phyloP scores from a whole-genome alignment of 2,797 vertebrate species.

The Gephyroberyx darwinii region DNA sequence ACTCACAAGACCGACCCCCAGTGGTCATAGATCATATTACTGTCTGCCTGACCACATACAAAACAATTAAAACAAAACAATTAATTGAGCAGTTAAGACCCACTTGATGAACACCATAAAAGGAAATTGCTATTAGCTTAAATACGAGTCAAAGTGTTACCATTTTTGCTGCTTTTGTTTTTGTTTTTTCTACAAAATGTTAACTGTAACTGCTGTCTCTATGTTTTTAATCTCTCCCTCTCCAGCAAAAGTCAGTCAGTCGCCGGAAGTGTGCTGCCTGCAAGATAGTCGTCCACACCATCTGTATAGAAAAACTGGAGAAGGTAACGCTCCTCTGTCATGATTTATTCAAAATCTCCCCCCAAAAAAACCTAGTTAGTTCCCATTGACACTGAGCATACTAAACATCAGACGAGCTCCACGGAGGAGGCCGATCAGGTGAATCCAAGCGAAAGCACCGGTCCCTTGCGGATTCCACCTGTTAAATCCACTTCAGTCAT shows the following conservation, averaged over 20 bases:
- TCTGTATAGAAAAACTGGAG: slow-evolving; percentile 93
- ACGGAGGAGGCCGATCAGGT: not conserved
- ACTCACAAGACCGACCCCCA: slow-evolving; percentile 11
- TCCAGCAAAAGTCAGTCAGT: slow-evolving; percentile 91
- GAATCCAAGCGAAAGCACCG: not conserved
- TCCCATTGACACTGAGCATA: too few relatives aligned
- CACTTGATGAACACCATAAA: too few relatives aligned
- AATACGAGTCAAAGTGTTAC: too few relatives aligned
- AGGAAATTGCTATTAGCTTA: too few relatives aligned
- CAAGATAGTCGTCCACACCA: slow-evolving; percentile 92
- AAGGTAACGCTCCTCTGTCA: slow-evolving; percentile 83
- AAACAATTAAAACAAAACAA: too few relatives aligned
- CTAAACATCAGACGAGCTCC: too few relatives aligned
- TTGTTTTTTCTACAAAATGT: not conserved
- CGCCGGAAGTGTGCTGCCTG: slow-evolving; percentile 94
- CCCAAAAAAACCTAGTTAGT: not conserved
- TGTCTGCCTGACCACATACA: too few relatives aligned
- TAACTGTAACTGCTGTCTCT: not conserved
- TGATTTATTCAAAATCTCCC: not conserved
- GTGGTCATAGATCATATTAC: slow-evolving; percentile 27
- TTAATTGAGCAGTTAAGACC: too few relatives aligned
- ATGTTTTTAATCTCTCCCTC: not conserved
- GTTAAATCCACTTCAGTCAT: not conserved
- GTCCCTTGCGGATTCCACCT: not conserved
- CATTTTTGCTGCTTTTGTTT: not conserved